Percentiles rank a stretch among this genome's conserved stretches.
Conservation (phyloP, 2,888 invertebrate species). For the Nomada goodeniana region DNA sequence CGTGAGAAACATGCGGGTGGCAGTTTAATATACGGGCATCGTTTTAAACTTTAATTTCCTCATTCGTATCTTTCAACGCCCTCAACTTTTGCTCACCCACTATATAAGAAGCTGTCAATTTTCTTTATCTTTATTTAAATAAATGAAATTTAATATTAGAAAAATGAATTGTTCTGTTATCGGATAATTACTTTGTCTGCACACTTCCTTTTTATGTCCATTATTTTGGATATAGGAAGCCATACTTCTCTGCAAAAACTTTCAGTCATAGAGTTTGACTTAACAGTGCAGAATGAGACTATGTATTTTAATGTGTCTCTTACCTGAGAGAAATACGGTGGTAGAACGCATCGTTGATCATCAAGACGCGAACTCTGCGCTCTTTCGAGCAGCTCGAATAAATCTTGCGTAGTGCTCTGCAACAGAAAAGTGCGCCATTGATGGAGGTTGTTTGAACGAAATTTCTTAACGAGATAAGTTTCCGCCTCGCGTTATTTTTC, state of each 20-base stretch:
- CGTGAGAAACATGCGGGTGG: conserved; percentile 60
- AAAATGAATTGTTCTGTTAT: no score
- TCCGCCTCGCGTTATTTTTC: background rate
- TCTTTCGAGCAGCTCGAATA: conserved; percentile 97
- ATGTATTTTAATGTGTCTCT: conserved; percentile 70
- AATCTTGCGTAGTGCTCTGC: conserved; percentile 87
- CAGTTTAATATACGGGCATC: conserved; percentile 40
- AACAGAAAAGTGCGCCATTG: conserved; percentile 37
- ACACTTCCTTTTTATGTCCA: no score
- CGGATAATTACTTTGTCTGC: no score
- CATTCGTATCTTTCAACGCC: background rate
- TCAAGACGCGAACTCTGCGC: conserved; percentile 97
- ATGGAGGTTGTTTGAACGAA: background rate
- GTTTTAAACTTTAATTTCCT: conserved; percentile 17
- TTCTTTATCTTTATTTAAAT: no score
- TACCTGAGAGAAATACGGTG: conserved; percentile 96
- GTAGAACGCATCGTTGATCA: conserved; percentile 98
- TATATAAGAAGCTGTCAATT: no score
- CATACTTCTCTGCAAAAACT: no score
- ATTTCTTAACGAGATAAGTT: background rate
- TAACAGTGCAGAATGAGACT: background rate
- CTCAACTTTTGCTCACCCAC: no score
- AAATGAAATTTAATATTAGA: no score
- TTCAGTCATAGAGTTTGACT: background rate
- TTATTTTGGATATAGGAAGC: no score